These are phyloP conservation scores for Oceanites oceanicus DNA, from an alignment of 2,113 vertebrate species.

Conservation along the genomic window DNA sequence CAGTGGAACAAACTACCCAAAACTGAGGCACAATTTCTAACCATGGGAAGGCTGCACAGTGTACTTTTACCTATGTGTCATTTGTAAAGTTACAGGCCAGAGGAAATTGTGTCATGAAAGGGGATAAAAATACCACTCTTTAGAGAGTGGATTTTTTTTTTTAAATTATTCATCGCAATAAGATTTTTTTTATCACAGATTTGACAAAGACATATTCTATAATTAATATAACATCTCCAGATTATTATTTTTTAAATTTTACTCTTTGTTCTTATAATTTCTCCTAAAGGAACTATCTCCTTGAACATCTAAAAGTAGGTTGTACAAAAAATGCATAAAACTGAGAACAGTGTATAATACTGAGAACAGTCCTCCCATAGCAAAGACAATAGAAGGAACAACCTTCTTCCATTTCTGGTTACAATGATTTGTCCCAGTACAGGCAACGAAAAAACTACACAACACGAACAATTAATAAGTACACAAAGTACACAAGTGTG, in stretches of 20 bases:
- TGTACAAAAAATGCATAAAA: not conserved
- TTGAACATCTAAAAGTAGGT: not conserved
- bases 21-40: not conserved
- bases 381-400: not conserved
- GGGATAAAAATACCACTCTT: not conserved
- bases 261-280: not conserved
- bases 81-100: not conserved
- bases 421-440: not conserved
- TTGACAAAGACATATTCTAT: not conserved
- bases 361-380: not conserved
- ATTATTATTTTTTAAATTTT: not conserved
- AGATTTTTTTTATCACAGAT: not conserved
- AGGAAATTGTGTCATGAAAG: not conserved
- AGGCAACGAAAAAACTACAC: not conserved
- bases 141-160: not conserved
- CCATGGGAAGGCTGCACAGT: not conserved
- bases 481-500: slow-evolving; percentile 97
- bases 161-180: not conserved
- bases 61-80: not conserved
- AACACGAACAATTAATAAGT: slow-evolving; percentile 71
- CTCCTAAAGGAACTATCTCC: not conserved
- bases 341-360: too few relatives aligned
- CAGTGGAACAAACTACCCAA: not conserved
- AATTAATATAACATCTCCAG: not conserved
- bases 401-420: not conserved